phyloP scores from a whole-genome alignment of 2,888 invertebrate species.

The Rhamnusium bicolor region DNA sequence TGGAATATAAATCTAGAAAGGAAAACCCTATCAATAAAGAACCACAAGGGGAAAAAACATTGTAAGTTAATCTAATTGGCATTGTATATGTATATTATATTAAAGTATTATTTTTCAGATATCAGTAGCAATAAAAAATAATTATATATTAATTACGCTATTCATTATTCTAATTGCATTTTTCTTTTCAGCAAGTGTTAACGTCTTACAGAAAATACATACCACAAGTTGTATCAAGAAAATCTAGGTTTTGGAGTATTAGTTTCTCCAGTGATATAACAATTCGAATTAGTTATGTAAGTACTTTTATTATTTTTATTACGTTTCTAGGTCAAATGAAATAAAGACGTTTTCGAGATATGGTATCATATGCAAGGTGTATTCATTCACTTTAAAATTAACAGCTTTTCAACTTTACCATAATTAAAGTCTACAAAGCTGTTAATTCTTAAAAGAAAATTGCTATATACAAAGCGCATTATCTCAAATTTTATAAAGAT shows the following conservation, averaged over 20 bases:
- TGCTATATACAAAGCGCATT: no score
- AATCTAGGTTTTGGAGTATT: neutral
- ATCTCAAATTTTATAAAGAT: no score
- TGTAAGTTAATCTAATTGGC: constrained; percentile 19
- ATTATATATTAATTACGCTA: no score
- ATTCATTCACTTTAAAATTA: no score
- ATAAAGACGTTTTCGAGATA: no score
- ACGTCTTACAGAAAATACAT: neutral
- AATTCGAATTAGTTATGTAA: neutral
- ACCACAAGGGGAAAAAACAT: constrained; percentile 26
- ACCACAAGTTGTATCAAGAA: neutral
- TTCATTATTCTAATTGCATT: neutral
- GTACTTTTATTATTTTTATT: neutral
- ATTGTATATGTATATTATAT: constrained; percentile 1
- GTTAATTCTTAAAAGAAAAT: no score
- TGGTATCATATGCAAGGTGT: no score
- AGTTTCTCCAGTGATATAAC: neutral
- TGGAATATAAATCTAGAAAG: constrained; percentile 16
- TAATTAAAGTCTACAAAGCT: no score
- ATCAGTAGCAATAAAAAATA: neutral
- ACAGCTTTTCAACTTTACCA: no score
- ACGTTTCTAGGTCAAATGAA: no score
- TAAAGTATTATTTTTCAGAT: neutral
- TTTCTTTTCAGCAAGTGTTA: neutral
- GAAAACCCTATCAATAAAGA: constrained; percentile 23